phyloP scores from a whole-genome alignment of 1,140 invertebrate genomes.

The Calliopsis andreniformis region DNA sequence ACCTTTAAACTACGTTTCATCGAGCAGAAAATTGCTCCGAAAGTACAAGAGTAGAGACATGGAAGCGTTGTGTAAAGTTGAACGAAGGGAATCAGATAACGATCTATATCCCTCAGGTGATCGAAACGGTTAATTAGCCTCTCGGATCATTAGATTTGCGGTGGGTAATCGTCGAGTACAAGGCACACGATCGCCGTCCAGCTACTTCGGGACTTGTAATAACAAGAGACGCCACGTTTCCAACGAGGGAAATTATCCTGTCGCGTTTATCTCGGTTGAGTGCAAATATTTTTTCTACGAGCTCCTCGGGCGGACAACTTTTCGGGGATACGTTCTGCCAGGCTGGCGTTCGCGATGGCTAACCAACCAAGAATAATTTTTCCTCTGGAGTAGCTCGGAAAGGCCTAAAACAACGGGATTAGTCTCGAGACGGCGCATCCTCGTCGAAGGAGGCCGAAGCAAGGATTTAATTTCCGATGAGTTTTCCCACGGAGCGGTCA shows the following conservation, averaged over 20 bases:
- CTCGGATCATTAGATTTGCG: constrained; percentile 61
- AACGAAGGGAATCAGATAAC: neutral
- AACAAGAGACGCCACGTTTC: neutral
- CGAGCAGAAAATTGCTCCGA: neutral
- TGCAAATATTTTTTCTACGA: constrained; percentile 42
- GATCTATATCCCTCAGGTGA: neutral
- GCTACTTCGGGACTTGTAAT: neutral
- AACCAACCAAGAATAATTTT: constrained; percentile 46
- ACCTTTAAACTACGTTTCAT: neutral
- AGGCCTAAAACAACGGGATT: constrained; percentile 66
- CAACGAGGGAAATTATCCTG: constrained; percentile 57
- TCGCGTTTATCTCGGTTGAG: constrained; percentile 63
- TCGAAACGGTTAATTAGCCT: constrained; percentile 40
- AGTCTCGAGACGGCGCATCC: constrained; percentile 38
- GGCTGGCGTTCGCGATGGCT: neutral
- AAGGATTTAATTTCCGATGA: constrained; percentile 71
- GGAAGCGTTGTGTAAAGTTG: neutral
- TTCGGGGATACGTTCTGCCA: neutral
- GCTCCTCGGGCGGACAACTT: constrained; percentile 2
- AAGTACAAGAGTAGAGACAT: neutral
- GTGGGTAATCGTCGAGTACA: constrained; percentile 41
- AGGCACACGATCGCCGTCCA: neutral
- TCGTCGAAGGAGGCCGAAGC: constrained; percentile 20
- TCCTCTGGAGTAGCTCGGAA: neutral
- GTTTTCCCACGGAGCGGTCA: constrained; percentile 74